Evolutionary conservation across 1,140 invertebrate genomes (phyloP).

Genomic region (Meloidogyne floridensis): DNA sequence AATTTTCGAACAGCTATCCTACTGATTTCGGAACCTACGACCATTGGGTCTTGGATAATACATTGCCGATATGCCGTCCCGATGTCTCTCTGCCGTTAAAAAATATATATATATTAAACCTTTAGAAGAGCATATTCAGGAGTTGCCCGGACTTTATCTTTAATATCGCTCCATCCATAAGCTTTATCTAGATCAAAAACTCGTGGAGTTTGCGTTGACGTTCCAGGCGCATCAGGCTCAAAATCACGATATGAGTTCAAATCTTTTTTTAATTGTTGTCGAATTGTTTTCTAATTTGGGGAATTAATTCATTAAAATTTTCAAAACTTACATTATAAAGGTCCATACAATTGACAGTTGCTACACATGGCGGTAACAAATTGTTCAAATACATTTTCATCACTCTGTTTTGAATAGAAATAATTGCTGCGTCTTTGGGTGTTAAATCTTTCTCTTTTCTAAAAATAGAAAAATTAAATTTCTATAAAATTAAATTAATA

Average conservation of each 20-base stretch:
- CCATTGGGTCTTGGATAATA: too few relatives aligned
- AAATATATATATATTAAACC: not conserved
- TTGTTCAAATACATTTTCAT: not conserved
- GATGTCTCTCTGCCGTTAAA: too few relatives aligned
- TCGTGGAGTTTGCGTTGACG: not conserved
- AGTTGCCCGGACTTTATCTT: not conserved
- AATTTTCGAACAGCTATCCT: too few relatives aligned
- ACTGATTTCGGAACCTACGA: too few relatives aligned
- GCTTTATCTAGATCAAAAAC: not conserved
- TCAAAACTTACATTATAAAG: not conserved
- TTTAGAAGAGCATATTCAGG: constrained; percentile 25
- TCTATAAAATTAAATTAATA: not conserved
- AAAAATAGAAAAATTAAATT: not conserved
- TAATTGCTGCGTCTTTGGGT: not conserved
- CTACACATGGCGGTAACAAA: constrained; percentile 17
- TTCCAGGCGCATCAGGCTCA: not conserved
- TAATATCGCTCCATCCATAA: not conserved
- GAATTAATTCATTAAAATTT: not conserved
- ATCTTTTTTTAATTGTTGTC: not conserved
- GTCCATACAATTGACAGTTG: constrained; percentile 20
- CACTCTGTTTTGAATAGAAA: not conserved
- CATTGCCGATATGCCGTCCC: too few relatives aligned
- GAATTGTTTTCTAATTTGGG: not conserved
- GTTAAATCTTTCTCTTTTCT: not conserved
- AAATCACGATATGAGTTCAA: not conserved